These are phyloP conservation scores for Incurvaria masculella DNA, from an alignment of 2,888 invertebrate species.

Conservation along the genomic window DNA sequence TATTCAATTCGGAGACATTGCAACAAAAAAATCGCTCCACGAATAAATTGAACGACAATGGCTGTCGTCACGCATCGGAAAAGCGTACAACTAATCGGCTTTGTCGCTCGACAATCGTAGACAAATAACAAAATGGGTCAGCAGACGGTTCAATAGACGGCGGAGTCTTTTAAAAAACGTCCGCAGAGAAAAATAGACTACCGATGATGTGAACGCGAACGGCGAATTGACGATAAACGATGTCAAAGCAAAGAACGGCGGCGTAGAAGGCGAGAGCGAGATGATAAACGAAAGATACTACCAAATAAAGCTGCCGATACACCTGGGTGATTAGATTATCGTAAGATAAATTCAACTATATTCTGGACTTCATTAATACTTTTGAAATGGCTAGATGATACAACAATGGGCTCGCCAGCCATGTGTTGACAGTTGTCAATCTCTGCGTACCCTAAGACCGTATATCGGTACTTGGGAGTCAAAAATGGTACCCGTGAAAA, in stretches of 20 bases:
- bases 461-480: too few relatives aligned
- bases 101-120: slow-evolving; percentile 3
- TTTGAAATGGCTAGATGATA: too few relatives aligned
- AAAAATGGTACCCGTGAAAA: too few relatives aligned
- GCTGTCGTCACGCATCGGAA: slow-evolving; percentile 4
- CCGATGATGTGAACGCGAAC: neutral
- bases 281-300: too few relatives aligned
- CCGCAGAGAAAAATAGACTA: neutral
- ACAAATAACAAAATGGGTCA: slow-evolving; percentile 7
- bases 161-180: slow-evolving; percentile 1
- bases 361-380: too few relatives aligned
- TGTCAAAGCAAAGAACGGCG: neutral
- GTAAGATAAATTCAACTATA: too few relatives aligned
- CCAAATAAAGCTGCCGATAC: too few relatives aligned
- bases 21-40: slow-evolving; percentile 2
- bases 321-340: too few relatives aligned
- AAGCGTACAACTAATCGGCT: slow-evolving; percentile 5
- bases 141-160: slow-evolving; percentile 4
- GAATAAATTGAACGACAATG: slow-evolving; percentile 5
- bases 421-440: too few relatives aligned
- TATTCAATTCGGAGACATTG: neutral
- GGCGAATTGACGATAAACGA: neutral
- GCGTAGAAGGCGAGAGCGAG: neutral
- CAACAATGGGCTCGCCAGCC: too few relatives aligned
- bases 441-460: too few relatives aligned